A percentile compares a stretch with the other conserved stretches of the same genome.
Conservation (phyloP, 2,113 vertebrate species). For the Phylloscopus whistleri region DNA sequence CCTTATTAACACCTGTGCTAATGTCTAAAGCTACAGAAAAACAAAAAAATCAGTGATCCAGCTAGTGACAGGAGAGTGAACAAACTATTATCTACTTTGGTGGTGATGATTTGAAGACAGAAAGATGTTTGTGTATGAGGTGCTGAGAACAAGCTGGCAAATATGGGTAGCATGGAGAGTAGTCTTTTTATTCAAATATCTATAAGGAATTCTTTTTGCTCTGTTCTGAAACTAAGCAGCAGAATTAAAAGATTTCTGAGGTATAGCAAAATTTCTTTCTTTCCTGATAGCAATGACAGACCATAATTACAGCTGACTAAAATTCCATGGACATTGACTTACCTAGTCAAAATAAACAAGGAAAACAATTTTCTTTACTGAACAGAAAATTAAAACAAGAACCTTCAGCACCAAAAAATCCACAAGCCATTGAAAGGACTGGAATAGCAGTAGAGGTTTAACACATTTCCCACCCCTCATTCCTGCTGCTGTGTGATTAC, state of each 20-base stretch:
- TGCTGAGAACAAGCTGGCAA: not conserved
- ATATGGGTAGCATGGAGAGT: not conserved
- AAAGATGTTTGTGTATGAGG: not conserved
- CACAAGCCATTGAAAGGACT: not conserved
- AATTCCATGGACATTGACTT: not conserved
- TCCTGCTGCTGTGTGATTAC: not conserved
- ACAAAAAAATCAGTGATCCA: not conserved
- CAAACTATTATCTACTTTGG: not conserved
- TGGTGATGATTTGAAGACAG: not conserved
- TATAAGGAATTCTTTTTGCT: not conserved
- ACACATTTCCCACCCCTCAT: fast-evolving
- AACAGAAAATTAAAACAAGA: not conserved
- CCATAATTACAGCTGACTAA: not conserved
- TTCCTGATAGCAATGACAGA: not conserved
- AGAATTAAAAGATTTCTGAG: not conserved
- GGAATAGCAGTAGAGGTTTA: not conserved
- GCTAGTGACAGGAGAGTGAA: not conserved
- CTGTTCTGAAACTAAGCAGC: not conserved
- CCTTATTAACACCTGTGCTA: not conserved
- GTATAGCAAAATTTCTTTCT: not conserved
- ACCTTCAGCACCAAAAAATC: not conserved
- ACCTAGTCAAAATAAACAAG: not conserved
- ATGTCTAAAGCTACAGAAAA: not conserved
- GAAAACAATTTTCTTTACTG: not conserved
- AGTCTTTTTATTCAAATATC: not conserved